These are phyloP conservation scores for Trematomus loennbergii DNA, from an alignment of 2,113 vertebrate genomes.

Conservation along the genomic window DNA sequence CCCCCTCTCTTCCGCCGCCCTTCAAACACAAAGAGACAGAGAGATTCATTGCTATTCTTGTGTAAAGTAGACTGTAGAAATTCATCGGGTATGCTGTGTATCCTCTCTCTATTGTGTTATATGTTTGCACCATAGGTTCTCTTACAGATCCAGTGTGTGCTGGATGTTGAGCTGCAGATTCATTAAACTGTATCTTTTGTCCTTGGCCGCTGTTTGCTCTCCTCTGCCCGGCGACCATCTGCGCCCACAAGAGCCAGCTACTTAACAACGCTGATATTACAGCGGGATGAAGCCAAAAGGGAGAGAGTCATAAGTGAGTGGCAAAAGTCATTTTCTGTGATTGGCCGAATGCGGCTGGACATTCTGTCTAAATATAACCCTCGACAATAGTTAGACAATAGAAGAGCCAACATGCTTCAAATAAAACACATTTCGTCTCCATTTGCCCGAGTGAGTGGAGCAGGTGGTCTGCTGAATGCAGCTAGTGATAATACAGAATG, in stretches of 20 bases:
- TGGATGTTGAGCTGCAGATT: constrained; percentile 21
- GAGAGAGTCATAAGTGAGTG: constrained; percentile 40
- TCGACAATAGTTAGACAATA: constrained; percentile 10
- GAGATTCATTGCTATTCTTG: constrained; percentile 28
- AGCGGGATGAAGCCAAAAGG: constrained; percentile 34
- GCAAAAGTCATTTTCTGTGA: constrained; percentile 39
- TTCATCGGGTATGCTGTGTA: not conserved
- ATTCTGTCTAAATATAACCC: constrained; percentile 34
- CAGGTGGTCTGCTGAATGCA: constrained; percentile 31
- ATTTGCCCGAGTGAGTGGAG: constrained; percentile 14
- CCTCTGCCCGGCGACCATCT: constrained; percentile 39
- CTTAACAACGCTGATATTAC: constrained; percentile 39
- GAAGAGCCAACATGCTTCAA: not conserved
- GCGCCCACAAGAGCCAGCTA: constrained; percentile 34
- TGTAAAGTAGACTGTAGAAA: constrained; percentile 26
- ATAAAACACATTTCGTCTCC: constrained; percentile 13
- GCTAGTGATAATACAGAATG: not conserved
- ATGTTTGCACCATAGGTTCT: constrained; percentile 8
- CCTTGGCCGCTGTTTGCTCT: constrained; percentile 25
- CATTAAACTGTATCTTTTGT: constrained; percentile 35
- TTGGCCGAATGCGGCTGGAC: constrained; percentile 25
- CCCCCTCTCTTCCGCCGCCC: constrained; percentile 15
- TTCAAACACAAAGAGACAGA: constrained; percentile 48
- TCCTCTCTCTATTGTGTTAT: constrained; percentile 10
- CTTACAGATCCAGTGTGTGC: not conserved